Conservation (phyloP, 2,888 invertebrate genomes). For the Pristionchus entomophagus region DNA sequence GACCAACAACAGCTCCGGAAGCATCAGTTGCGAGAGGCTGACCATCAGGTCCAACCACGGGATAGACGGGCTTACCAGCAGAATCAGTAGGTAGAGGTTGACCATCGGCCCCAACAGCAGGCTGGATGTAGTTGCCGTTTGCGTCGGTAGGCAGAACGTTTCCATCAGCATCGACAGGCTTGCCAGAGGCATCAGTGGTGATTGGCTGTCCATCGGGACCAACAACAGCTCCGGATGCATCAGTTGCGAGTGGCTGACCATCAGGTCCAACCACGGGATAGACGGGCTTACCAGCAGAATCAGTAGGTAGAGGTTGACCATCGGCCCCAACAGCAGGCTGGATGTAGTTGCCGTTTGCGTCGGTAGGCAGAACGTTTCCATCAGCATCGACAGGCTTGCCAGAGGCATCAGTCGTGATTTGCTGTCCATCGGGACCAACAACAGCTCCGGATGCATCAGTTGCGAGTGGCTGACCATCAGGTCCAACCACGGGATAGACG, state of each 20-base stretch:
- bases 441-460: constrained; percentile 51
- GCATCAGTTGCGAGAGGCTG: constrained; percentile 55
- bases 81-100: constrained; percentile 56
- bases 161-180: constrained; percentile 48
- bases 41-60: constrained; percentile 55
- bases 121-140: constrained; percentile 70
- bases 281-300: neutral
- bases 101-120: constrained; percentile 63
- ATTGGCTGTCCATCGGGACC: constrained; percentile 53
- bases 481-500: constrained; percentile 47
- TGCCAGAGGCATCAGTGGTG: neutral
- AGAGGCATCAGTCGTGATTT: constrained; percentile 50
- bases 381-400: constrained; percentile 53
- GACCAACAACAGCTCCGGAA: constrained; percentile 40
- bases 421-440: constrained; percentile 47
- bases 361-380: constrained; percentile 60
- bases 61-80: constrained; percentile 57
- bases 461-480: constrained; percentile 49
- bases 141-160: constrained; percentile 61
- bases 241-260: constrained; percentile 54
- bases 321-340: constrained; percentile 46
- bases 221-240: constrained; percentile 60
- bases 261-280: constrained; percentile 53
- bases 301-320: constrained; percentile 54
- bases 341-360: constrained; percentile 54